Base-by-base conservation (phyloP, 2,888 invertebrate genomes). In the Blastobasis lacticolella region DNA sequence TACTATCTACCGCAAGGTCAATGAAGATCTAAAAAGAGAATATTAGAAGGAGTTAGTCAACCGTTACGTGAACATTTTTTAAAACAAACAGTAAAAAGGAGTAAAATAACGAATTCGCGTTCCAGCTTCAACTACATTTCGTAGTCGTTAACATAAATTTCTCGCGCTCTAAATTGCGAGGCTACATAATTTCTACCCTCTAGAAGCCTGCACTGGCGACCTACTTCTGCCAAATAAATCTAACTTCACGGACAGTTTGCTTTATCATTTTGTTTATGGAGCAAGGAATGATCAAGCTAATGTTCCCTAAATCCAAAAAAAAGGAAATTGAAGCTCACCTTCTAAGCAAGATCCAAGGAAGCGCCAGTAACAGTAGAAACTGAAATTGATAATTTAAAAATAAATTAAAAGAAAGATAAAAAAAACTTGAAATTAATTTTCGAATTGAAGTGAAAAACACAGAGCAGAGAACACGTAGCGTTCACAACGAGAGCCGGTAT, bases 401-500 rank as follows among this genome's bases (percentile, higher is more conserved):
- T 37, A 54, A 54, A 53, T 57, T 49, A 53, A 54, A 49, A 49
- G 56, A 55, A 42, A 54, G 51, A 43, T 46, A 38, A 38, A 50
- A 42, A 5, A n/a, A 52, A 56, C 51, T 50, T 43, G 6, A 45
- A 57, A 50, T 38, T 46, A n/a, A 52, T 56, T 52, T 50, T 43
- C 5, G 44, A 57, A 50, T 37, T 46, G 36, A 54, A 52, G 42
- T 44, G 53, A 59, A 56, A 52, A 48, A 48, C 52, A 57, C 48
- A 37, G 56, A 60, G 57, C 58, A 57, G 56, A 62, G 60, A 62
- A 62, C 59, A 59, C 58, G 78, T 70, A 80, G 81, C 66, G 76
- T 66, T 61, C 79, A 65, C 73, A 63, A 56, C 81, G 81, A 78
- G 78, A 74, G 81, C 58, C 77, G 75, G 71, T 69, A 75, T 70